Percentiles rank a stretch among this genome's conserved stretches.
Evolutionary conservation across 2,113 vertebrate species (phyloP).

Genomic region (Eublepharis macularius): DNA sequence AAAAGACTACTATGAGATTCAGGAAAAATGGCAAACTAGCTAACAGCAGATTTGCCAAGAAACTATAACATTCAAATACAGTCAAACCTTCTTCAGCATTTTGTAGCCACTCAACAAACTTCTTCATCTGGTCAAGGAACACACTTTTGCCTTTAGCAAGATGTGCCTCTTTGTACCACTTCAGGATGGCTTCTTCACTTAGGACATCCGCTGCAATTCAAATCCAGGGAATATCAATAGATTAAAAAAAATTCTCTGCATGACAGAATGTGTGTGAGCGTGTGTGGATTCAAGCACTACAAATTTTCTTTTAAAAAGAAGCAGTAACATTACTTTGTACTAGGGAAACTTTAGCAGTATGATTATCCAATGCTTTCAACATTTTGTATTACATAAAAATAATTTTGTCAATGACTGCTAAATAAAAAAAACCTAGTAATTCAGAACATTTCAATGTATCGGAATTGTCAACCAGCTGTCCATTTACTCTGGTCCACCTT

Average conservation of each 20-base stretch:
- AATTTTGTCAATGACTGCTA: not conserved
- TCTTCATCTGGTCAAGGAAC: constrained; percentile 95
- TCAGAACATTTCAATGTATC: not conserved
- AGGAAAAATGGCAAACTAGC: not conserved
- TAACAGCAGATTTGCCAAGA: not conserved
- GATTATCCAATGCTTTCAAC: not conserved
- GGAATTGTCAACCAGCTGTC: no score
- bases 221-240: constrained; percentile 22
- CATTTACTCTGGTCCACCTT: not conserved
- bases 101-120: constrained; percentile 93
- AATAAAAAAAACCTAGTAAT: not conserved
- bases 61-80: not conserved
- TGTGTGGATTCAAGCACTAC: not conserved
- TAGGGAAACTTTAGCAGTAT: not conserved
- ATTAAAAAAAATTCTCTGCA: not conserved
- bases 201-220: constrained; percentile 87
- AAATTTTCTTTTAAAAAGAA: not conserved
- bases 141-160: constrained; percentile 91
- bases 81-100: constrained; percentile 89
- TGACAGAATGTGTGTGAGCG: not conserved
- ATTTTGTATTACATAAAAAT: not conserved
- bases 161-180: constrained; percentile 91
- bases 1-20: not conserved
- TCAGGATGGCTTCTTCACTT: constrained; percentile 91
- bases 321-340: not conserved